phyloP scores from a whole-genome alignment of 35 echinoderm and acorn worm genomes.

The Diadema setosum region DNA sequence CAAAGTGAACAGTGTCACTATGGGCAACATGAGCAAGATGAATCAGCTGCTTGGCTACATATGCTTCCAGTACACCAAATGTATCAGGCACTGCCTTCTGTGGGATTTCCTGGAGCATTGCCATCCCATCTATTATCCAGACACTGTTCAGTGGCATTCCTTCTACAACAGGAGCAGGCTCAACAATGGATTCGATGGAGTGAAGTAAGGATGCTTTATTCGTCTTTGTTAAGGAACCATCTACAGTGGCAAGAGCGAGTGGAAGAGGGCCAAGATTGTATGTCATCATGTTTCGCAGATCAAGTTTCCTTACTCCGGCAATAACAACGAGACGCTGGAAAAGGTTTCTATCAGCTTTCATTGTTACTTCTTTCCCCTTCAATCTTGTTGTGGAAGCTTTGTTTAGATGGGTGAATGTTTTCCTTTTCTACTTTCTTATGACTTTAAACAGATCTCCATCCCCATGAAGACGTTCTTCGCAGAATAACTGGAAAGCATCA shows the following conservation, averaged over 20 bases:
- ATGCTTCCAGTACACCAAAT: slow-evolving; percentile 43
- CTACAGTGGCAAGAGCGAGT: slow-evolving; percentile 21
- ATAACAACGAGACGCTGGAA: slow-evolving; percentile 43
- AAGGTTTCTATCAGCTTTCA: slow-evolving; percentile 37
- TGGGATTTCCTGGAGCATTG: slow-evolving; percentile 4
- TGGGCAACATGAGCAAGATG: neutral
- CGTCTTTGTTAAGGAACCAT: slow-evolving; percentile 47
- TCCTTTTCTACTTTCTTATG: slow-evolving; percentile 34
- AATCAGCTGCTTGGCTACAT: neutral
- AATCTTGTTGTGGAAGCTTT: neutral
- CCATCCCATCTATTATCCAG: slow-evolving; percentile 61
- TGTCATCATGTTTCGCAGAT: slow-evolving; percentile 16
- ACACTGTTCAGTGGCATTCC: neutral
- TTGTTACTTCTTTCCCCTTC: slow-evolving; percentile 43
- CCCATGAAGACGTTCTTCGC: slow-evolving; percentile 31
- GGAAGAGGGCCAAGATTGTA: slow-evolving; percentile 45
- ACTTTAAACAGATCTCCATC: neutral
- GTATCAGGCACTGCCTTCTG: slow-evolving; percentile 9
- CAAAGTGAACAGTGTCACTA: slow-evolving; percentile 36
- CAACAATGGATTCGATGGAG: neutral
- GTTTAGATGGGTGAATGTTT: slow-evolving; percentile 34
- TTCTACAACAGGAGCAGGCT: neutral
- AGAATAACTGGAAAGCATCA: slow-evolving; percentile 22
- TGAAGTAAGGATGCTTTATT: slow-evolving; percentile 26
- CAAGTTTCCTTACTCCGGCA: neutral